Percentiles rank a stretch among this genome's conserved stretches.
phyloP scores from a whole-genome alignment of 2,888 invertebrate species.

The Aporophyla lueneburgensis region DNA sequence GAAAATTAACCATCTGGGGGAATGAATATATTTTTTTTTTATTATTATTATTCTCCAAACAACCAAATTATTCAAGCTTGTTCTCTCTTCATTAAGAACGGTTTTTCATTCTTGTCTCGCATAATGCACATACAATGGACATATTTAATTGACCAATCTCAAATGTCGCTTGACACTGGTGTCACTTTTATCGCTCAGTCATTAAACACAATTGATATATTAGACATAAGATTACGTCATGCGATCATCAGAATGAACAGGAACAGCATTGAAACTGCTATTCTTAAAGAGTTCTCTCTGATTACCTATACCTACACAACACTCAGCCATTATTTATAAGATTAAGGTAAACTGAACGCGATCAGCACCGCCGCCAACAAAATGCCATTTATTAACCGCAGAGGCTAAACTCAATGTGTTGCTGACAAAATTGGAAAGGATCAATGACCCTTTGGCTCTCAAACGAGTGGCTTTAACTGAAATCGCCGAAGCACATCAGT shows the following conservation, averaged over 20 bases:
- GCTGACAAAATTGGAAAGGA: too few relatives aligned
- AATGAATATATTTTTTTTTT: too few relatives aligned
- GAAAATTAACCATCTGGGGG: neutral
- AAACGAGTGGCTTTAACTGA: too few relatives aligned
- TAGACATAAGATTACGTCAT: conserved; percentile 64
- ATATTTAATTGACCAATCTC: conserved; percentile 64
- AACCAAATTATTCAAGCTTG: neutral
- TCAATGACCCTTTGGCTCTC: too few relatives aligned
- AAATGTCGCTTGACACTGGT: conserved; percentile 71
- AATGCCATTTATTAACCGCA: too few relatives aligned
- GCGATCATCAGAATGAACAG: conserved; percentile 46
- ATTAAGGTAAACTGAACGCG: neutral
- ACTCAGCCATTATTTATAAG: neutral
- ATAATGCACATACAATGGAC: conserved; percentile 6
- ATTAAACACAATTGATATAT: conserved; percentile 66
- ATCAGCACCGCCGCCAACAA: too few relatives aligned
- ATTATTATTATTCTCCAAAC: neutral
- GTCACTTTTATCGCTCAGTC: conserved; percentile 70
- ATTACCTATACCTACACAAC: neutral
- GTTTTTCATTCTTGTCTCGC: conserved; percentile 4
- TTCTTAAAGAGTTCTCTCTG: conserved; percentile 1
- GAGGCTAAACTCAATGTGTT: too few relatives aligned
- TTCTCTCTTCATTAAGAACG: too few relatives aligned
- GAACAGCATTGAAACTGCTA: conserved; percentile 37
- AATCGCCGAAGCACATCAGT: too few relatives aligned